Evolutionary conservation across 2,113 vertebrate genomes (phyloP), one percentile per base, ranked within the genome.

Genomic region (Oreotrochilus melanogaster): DNA sequence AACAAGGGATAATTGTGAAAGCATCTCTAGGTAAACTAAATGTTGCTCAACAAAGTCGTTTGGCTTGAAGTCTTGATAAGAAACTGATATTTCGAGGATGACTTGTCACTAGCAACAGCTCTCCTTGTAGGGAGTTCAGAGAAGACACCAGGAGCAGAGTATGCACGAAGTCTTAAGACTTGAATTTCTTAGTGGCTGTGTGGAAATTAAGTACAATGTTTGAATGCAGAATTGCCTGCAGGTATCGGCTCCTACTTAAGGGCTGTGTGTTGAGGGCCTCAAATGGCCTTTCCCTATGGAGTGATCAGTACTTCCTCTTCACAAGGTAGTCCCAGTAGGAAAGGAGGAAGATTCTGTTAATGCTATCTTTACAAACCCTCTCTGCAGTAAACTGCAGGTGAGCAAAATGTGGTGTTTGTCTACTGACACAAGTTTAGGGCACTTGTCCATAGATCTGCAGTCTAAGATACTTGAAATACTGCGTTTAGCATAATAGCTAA

Each of bases 51-150:
- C 18, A 51, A 67, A 88, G 82, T 47, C 56, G 25, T 78, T 50
- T 3, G 0, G 37, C 66, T 90, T 78, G 7, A 66, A 53, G 25
- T 19, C 56, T 71, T 78, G 61, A 53, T 78, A 57, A 61, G 33
- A 80, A 91, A 78, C 65, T n/a, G 42, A 78, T 92, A 88, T 90
- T 93, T 92, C 86, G 67, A 39, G 74, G 61, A 56, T 75, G 43
- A 9, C 13, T 81, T 66, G 18, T 80, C 54, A 45, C 31, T 70
- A 31, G 6, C 27, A 51, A 9, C 31, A 53, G 28, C 21, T 37
- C 5, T 66, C 31, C 19, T 56, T 35, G 8, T 19, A 50, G 37
- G 35, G n/a, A 83, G 25, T 35, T 80, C 37, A 57, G 48, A 58
- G 57, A 78, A 76, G 57, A 43, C 19, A 67, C 23, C 11, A 51